Evolutionary conservation across 2,113 vertebrate genomes (phyloP).

Genomic region (Mellivora capensis): DNA sequence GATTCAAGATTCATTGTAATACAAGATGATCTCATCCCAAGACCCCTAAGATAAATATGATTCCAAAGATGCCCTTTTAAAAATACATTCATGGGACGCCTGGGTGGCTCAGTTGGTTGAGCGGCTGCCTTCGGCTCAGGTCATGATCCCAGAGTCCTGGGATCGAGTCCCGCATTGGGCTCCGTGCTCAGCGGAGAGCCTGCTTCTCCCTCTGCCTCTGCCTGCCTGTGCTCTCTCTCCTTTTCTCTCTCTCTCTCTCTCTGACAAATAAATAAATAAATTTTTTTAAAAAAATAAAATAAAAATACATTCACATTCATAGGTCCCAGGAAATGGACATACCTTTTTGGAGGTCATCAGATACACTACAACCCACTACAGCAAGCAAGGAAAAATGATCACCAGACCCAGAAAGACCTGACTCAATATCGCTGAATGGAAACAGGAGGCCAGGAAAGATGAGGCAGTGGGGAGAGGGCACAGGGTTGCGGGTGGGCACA

Average conservation of each 20-base stretch:
- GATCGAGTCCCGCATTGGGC: too few relatives aligned
- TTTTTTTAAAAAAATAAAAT: too few relatives aligned
- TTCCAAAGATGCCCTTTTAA: background rate
- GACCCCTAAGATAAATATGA: background rate
- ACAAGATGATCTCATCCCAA: background rate
- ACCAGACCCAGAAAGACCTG: background rate
- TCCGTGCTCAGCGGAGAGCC: too few relatives aligned
- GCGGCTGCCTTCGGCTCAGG: too few relatives aligned
- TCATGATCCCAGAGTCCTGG: too few relatives aligned
- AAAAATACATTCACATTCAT: background rate
- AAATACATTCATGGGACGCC: background rate
- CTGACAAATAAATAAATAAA: too few relatives aligned
- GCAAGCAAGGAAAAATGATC: background rate
- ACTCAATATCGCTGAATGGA: background rate
- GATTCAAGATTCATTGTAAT: background rate
- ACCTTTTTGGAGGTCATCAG: background rate
- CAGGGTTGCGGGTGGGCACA: background rate
- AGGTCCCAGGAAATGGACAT: background rate
- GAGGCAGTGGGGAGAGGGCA: background rate
- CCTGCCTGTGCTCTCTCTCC: too few relatives aligned
- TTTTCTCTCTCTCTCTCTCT: too few relatives aligned
- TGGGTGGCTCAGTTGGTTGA: too few relatives aligned
- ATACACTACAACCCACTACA: background rate
- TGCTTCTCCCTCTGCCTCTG: too few relatives aligned
- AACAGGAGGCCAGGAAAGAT: background rate